Evolutionary conservation across 2,113 vertebrate species (phyloP).

Genomic region (Siniperca knerii): DNA sequence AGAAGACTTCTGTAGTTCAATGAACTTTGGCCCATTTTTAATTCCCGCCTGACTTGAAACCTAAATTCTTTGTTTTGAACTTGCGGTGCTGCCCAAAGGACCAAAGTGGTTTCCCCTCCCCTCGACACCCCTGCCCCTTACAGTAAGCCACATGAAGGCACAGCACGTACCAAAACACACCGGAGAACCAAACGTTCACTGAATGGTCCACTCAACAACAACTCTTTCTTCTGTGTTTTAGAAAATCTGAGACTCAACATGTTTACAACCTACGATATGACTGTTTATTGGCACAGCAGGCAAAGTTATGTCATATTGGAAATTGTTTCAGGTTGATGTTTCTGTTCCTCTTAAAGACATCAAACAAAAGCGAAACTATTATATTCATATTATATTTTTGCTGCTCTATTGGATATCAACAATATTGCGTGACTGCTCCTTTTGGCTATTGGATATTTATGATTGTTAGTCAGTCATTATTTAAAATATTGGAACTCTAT

Average conservation of each 20-base stretch:
- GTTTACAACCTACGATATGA: conserved; percentile 23
- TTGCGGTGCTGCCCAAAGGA: conserved; percentile 37
- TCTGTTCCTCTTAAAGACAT: neutral
- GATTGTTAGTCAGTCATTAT: neutral
- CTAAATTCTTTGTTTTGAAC: conserved; percentile 79
- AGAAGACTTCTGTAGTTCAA: conserved; percentile 56
- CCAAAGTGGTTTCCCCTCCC: conserved; percentile 20
- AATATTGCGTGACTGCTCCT: neutral
- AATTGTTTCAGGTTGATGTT: neutral
- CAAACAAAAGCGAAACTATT: neutral
- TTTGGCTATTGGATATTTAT: neutral
- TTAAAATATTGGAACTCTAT: neutral
- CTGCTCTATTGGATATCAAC: neutral
- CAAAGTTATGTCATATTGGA: neutral
- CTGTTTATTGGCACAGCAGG: too few species aligned
- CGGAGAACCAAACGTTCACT: conserved; percentile 36
- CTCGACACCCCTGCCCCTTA: conserved; percentile 32
- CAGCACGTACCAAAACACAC: conserved; percentile 66
- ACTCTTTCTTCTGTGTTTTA: conserved; percentile 3
- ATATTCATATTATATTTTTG: neutral
- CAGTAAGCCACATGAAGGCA: conserved; percentile 43
- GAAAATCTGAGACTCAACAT: conserved; percentile 17
- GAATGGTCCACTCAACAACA: conserved; percentile 45
- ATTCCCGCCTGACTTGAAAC: conserved; percentile 64
- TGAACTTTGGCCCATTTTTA: conserved; percentile 72